These are phyloP conservation scores for Lophura nycthemera DNA, from an alignment of 2,113 vertebrate species.

Conservation along the genomic window DNA sequence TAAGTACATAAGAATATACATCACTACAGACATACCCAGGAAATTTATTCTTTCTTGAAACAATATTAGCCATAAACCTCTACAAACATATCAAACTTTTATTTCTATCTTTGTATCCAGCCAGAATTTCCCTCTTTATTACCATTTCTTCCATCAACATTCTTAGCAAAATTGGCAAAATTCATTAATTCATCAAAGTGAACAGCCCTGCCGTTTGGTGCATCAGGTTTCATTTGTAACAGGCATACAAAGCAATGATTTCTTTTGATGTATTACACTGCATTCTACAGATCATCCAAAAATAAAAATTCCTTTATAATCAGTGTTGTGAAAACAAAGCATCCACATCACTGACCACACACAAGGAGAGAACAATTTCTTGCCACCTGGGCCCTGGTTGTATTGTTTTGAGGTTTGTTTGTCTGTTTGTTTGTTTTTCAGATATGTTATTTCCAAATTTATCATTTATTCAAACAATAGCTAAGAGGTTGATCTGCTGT, in stretches of 20 bases:
- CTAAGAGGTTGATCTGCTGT: neutral
- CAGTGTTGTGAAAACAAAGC: conserved; percentile 24
- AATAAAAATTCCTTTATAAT: conserved; percentile 13
- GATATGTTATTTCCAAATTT: neutral
- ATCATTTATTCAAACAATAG: neutral
- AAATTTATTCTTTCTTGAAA: neutral
- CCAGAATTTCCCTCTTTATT: neutral
- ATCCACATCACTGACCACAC: neutral
- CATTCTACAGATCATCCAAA: conserved; percentile 19
- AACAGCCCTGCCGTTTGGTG: conserved; percentile 8
- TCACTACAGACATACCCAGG: no score
- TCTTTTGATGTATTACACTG: conserved; percentile 2
- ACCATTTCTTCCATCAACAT: neutral
- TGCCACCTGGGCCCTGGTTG: neutral
- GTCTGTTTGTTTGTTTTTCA: neutral
- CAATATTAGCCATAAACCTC: neutral
- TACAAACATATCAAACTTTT: rapidly evolving
- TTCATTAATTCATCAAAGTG: neutral
- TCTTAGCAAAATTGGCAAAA: neutral
- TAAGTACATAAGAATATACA: neutral
- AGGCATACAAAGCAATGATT: neutral
- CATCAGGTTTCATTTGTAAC: conserved; percentile 9
- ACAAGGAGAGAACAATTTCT: neutral
- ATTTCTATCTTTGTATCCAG: neutral
- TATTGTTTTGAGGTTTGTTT: neutral